Evolutionary conservation across 2,113 vertebrate genomes (phyloP).

Genomic region (Nesogale talazaci): DNA sequence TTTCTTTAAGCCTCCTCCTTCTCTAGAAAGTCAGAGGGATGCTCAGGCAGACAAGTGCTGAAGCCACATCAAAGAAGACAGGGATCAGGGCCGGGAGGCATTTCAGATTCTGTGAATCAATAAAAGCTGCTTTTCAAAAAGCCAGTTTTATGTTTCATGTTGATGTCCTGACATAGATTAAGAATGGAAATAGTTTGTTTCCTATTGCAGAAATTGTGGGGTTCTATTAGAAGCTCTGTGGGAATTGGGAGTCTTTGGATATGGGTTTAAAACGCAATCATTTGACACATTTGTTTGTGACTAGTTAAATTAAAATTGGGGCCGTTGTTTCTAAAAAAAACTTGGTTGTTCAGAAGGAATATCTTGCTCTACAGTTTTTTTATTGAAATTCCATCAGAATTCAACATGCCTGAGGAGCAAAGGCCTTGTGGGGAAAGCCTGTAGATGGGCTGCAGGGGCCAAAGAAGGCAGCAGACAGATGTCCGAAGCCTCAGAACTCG

Average conservation of each 20-base stretch:
- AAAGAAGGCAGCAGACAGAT: background rate
- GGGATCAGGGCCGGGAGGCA: slow-evolving; percentile 42
- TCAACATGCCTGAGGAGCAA: slow-evolving; percentile 57
- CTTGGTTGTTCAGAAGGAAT: slow-evolving; percentile 60
- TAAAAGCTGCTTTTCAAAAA: slow-evolving; percentile 69
- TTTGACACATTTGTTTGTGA: slow-evolving; percentile 11
- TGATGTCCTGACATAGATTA: slow-evolving; percentile 48
- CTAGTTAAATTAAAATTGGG: slow-evolving; percentile 17
- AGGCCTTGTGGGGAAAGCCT: slow-evolving; percentile 16
- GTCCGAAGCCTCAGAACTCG: background rate
- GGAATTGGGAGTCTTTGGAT: background rate
- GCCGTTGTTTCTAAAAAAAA: slow-evolving; percentile 49
- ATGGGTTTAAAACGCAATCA: background rate
- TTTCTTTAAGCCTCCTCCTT: slow-evolving; percentile 49
- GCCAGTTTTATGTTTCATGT: background rate
- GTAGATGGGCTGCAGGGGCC: slow-evolving; percentile 25
- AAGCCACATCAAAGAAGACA: slow-evolving; percentile 73
- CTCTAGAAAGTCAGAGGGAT: slow-evolving; percentile 52
- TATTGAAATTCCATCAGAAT: slow-evolving; percentile 17
- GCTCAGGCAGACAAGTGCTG: slow-evolving; percentile 40
- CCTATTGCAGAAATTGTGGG: slow-evolving; percentile 57
- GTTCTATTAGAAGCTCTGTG: background rate
- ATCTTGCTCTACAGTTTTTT: slow-evolving; percentile 43
- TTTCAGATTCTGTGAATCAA: slow-evolving; percentile 72
- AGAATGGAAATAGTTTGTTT: slow-evolving; percentile 60